Evolutionary conservation across 2,888 invertebrate genomes (phyloP).

Genomic region (Tolmerus cingulatus): DNA sequence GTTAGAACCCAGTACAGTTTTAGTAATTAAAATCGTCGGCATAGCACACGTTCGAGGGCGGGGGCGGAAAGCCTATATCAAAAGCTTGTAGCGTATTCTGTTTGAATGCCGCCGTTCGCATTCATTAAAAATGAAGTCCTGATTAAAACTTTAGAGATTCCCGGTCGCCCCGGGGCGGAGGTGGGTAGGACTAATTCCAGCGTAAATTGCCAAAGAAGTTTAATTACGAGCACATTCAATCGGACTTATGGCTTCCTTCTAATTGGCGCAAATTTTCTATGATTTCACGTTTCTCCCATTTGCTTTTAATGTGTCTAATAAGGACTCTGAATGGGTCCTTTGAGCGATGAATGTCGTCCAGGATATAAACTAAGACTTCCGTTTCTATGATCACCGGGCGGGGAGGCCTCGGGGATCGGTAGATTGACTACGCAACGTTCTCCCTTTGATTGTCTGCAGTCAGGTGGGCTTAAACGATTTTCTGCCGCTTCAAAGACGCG

Average conservation of each 20-base stretch:
- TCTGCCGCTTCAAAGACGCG: not conserved
- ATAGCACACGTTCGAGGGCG: not conserved
- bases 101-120: not conserved
- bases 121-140: not conserved
- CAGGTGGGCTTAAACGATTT: conserved; percentile 18
- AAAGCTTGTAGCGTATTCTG: not conserved
- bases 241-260: conserved; percentile 21
- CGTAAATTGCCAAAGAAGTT: not conserved
- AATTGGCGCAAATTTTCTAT: conserved; percentile 29
- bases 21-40: not conserved
- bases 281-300: not conserved
- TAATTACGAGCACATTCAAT: conserved; percentile 2
- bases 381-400: not conserved
- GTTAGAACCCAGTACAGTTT: not conserved
- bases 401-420: not conserved
- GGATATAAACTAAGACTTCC: conserved; percentile 10
- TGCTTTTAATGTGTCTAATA: conserved; percentile 31
- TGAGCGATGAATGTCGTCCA: not conserved
- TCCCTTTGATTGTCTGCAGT: conserved; percentile 14
- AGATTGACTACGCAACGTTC: not conserved
- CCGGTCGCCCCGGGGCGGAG: not conserved
- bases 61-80: not conserved
- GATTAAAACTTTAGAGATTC: not conserved
- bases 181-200: not conserved
- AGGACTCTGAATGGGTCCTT: not conserved